A percentile compares a stretch with the other conserved stretches of the same genome.
Evolutionary conservation across 1,140 invertebrate genomes (phyloP).

Genomic region (Tetraneura akinire): DNA sequence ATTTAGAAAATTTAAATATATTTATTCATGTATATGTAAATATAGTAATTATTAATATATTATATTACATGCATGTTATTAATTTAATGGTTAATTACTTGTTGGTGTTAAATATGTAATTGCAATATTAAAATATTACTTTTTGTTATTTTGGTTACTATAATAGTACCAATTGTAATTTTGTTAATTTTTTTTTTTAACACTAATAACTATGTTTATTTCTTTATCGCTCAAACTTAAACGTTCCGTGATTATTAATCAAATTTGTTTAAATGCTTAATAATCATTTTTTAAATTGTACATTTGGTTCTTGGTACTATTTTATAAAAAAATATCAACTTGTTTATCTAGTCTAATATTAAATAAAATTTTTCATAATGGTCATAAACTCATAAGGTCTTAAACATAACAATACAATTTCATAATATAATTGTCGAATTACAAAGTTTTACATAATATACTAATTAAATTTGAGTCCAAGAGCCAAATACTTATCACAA

Average conservation of each 20-base stretch:
- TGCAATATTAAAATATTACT: conserved; percentile 43
- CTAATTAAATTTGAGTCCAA: neutral
- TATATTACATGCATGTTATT: conserved; percentile 38
- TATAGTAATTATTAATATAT: conserved; percentile 15
- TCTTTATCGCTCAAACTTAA: conserved; percentile 43
- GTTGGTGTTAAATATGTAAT: conserved; percentile 15
- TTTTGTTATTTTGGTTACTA: conserved; percentile 30
- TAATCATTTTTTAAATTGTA: neutral
- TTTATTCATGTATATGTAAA: neutral
- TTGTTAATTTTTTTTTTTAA: conserved; percentile 22
- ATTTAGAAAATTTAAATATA: conserved; percentile 1
- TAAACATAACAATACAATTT: neutral
- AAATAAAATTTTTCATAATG: no score
- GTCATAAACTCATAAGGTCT: neutral
- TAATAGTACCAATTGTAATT: conserved; percentile 6
- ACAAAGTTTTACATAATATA: neutral
- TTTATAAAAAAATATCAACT: neutral
- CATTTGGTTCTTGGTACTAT: conserved; percentile 14
- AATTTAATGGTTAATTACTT: conserved; percentile 20
- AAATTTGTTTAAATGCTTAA: conserved; percentile 1
- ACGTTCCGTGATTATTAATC: conserved; percentile 36
- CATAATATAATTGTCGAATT: neutral
- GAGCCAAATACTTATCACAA: conserved; percentile 12
- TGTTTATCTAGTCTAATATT: conserved; percentile 23
- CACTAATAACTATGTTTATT: neutral